phyloP scores from a whole-genome alignment of 2,113 vertebrate genomes.

The Misgurnus mizolepis region DNA sequence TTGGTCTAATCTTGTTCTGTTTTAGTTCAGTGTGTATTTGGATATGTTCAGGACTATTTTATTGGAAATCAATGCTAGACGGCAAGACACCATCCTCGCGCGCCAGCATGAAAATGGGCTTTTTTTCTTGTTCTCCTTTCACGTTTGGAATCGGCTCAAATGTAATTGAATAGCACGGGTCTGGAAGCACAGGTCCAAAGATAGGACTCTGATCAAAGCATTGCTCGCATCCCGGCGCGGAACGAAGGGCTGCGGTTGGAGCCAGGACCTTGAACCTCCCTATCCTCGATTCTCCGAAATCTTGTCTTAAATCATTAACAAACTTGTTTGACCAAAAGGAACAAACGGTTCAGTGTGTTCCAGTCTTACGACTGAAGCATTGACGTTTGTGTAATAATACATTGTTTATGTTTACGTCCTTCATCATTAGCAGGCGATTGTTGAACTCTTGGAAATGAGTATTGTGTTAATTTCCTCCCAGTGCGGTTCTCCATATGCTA shows the following conservation, averaged over 20 bases:
- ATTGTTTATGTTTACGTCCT: constrained; percentile 8
- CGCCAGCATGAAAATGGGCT: constrained; percentile 24
- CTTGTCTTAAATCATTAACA: constrained; percentile 24
- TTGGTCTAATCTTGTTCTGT: constrained; percentile 14
- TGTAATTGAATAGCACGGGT: constrained; percentile 22
- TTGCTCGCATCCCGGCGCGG: not conserved
- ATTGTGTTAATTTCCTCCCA: constrained; percentile 39
- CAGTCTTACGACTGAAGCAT: not conserved
- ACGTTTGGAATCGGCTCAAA: constrained; percentile 7
- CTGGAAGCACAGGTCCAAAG: constrained; percentile 3
- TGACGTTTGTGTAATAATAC: not conserved
- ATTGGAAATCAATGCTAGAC: constrained; percentile 57
- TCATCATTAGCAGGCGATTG: constrained; percentile 26
- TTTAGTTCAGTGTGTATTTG: not conserved
- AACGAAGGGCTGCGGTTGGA: not conserved
- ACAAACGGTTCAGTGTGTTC: not conserved
- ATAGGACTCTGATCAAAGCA: constrained; percentile 17
- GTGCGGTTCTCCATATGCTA: constrained; percentile 15
- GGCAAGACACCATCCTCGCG: constrained; percentile 38
- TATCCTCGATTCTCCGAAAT: not conserved
- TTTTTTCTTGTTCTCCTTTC: constrained; percentile 11
- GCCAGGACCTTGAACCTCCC: constrained; percentile 18
- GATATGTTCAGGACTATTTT: not conserved
- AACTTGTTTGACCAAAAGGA: constrained; percentile 24
- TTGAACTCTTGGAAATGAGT: constrained; percentile 35